Base-by-base conservation (phyloP, 1,140 invertebrate species). In the Brachionus angularis region DNA sequence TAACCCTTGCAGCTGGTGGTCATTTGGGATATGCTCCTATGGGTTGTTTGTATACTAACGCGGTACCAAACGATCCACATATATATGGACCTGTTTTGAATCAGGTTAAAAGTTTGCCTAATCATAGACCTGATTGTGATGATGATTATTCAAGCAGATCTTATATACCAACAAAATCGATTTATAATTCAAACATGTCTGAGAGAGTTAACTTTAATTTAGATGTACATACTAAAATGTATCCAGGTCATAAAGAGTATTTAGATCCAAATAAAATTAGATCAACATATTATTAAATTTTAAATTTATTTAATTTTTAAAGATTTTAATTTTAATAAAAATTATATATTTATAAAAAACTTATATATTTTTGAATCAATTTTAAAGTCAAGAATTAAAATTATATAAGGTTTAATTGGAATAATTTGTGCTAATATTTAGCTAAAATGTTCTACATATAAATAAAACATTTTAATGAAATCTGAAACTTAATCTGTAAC, bases 1-100 rank as follows among this genome's bases (percentile, higher is more conserved):
- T 70, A 33, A 18, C 14, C 39, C 34, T 70, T 14, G 64, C 64
- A 50, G 64, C 64, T 27, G 64, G 64, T n/a, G 64, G 64, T 23
- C 64, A 70, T 50, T 39, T 52, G 10, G 64, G 64, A 21, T 70
- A 70, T 36, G 64, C 44, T n/a, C 33, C 64, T 14, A 36, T 70
- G 44, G 64, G 64, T 14, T 70, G 33, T 16, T 42, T 50, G 18
- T 49, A 50, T 12, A 50, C 46, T 8, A 49, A 44, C 16, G 64
- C 64, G 2, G 46, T 44, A 8, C 64, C 64, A 53, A 50, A 50
- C 14, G 21, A 70, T 53, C 64, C 64, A 14, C 64, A 70, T 33
- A 50, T 34, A 33, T 70, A 70, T 34, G 64, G 64, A n/a, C 29
- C 64, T 10, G 46, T 53, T n/a, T 18, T 25, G 16, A 34, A 50